phyloP scores from a whole-genome alignment of 2,888 invertebrate species.

The Druceiella hillmani region DNA sequence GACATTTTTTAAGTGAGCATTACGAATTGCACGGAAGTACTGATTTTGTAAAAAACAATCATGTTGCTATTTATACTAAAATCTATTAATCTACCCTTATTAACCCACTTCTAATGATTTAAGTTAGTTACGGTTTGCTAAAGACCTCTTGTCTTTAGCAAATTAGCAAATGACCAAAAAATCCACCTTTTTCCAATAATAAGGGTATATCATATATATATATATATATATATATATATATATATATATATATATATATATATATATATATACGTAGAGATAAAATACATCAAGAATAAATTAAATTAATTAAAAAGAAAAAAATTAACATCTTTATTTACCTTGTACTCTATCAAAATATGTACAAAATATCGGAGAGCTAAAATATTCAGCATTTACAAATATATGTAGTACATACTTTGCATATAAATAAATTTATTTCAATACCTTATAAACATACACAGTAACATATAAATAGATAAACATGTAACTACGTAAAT shows the following conservation, averaged over 20 bases:
- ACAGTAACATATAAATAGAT: background rate
- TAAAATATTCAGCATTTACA: background rate
- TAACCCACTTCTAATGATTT: too few species aligned
- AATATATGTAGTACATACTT: background rate
- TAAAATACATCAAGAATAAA: background rate
- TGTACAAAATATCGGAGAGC: background rate
- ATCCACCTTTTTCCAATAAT: too few species aligned
- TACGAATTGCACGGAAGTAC: too few species aligned
- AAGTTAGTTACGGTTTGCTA: too few species aligned
- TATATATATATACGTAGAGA: background rate
- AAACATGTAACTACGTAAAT: background rate
- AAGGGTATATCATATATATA: slow-evolving; percentile 4
- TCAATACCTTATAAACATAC: background rate
- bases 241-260: slow-evolving; percentile 4
- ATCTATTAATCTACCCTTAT: too few species aligned
- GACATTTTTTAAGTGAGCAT: too few species aligned
- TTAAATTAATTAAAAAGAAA: background rate
- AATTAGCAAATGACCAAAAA: too few species aligned
- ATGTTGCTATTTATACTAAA: too few species aligned
- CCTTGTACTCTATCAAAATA: background rate
- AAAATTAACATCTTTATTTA: background rate
- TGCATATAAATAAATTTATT: background rate
- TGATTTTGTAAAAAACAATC: too few species aligned
- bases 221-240: slow-evolving; percentile 8
- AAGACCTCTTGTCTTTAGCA: too few species aligned